Evolutionary conservation across 64 coral and sea anemone species (phyloP).

Genomic region (Pachyseris speciosa): DNA sequence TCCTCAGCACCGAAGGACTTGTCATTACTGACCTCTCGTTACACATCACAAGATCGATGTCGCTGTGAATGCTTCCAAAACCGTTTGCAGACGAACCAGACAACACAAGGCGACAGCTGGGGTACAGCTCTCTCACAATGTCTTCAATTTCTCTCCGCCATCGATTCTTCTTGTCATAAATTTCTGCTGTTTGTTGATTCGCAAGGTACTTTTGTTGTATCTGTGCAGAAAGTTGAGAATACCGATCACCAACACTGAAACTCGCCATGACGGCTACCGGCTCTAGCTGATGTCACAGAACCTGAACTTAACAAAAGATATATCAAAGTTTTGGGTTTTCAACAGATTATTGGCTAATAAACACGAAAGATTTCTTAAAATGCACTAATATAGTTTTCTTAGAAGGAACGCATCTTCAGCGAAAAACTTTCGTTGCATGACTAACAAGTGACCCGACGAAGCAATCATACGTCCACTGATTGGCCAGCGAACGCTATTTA

Average conservation of each 20-base stretch:
- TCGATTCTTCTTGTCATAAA: constrained; percentile 26
- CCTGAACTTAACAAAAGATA: not conserved
- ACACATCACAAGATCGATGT: constrained; percentile 43
- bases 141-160: constrained; percentile 25
- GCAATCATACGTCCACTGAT: not conserved
- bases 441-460: not conserved
- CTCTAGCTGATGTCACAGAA: not conserved
- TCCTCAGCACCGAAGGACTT: not conserved
- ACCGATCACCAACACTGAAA: not conserved
- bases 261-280: not conserved
- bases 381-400: not conserved
- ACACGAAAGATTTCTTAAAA: not conserved
- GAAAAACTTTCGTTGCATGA: not conserved
- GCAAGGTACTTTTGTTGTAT: constrained; percentile 8
- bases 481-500: not conserved
- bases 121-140: not conserved
- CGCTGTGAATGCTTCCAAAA: constrained; percentile 34
- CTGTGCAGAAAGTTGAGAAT: constrained; percentile 1
- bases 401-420: not conserved
- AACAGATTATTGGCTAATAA: too few relatives aligned
- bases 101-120: constrained; percentile 14
- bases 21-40: not conserved
- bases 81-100: constrained; percentile 40
- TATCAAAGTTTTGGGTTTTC: not conserved
- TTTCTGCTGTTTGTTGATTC: constrained; percentile 34